These are phyloP conservation scores for Melanotaenia boesemani DNA, from an alignment of 2,797 vertebrate species.

Conservation along the genomic window DNA sequence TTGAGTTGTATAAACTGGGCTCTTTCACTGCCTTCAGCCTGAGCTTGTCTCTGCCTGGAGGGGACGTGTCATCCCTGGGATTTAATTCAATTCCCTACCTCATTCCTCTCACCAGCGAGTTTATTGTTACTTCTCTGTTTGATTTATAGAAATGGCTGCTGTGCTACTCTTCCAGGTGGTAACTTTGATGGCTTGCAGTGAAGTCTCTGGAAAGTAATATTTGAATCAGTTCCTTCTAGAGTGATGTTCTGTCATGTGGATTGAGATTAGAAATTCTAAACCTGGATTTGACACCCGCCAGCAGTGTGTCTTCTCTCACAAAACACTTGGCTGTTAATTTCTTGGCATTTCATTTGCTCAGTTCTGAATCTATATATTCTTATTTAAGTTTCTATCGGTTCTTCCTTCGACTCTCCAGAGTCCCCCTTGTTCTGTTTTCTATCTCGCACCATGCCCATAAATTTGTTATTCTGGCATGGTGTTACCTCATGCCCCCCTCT, in stretches of 20 bases:
- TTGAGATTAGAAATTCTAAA: conserved; percentile 19
- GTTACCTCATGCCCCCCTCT: conserved; percentile 8
- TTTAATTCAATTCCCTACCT: conserved; percentile 63
- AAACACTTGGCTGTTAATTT: conserved; percentile 4
- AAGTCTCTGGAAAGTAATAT: conserved; percentile 33
- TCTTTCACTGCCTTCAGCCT: conserved; percentile 42
- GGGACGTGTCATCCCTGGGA: conserved; percentile 30
- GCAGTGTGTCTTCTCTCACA: conserved; percentile 6
- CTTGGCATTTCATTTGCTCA: background rate
- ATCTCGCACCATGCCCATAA: background rate
- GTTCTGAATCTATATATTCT: background rate
- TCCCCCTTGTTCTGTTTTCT: background rate
- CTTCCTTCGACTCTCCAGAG: conserved; percentile 9
- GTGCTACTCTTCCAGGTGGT: conserved; percentile 25
- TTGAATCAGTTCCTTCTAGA: conserved; percentile 41
- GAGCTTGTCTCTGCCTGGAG: conserved; percentile 22
- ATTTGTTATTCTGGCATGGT: conserved; percentile 43
- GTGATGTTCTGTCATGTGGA: conserved; percentile 13
- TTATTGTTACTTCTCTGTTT: conserved; percentile 49
- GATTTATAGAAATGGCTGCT: conserved; percentile 66
- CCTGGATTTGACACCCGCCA: conserved; percentile 15
- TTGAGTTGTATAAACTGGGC: conserved; percentile 35
- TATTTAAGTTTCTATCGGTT: background rate
- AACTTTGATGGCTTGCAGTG: conserved; percentile 30
- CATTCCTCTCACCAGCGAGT: conserved; percentile 46